These are phyloP conservation scores for Cynoglossus semilaevis DNA, from an alignment of 2,113 vertebrate species.

Conservation along the genomic window DNA sequence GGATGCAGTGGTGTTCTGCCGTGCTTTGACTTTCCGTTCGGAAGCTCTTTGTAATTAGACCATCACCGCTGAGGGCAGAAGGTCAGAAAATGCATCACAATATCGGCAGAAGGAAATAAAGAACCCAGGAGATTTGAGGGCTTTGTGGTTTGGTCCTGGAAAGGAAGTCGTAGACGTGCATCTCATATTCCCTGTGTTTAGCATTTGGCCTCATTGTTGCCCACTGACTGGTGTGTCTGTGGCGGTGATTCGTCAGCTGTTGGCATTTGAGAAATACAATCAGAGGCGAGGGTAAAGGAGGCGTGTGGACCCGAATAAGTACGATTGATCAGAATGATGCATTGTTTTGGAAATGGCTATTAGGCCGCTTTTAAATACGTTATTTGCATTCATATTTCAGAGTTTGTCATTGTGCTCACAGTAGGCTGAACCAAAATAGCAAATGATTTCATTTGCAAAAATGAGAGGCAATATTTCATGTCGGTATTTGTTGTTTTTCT, in stretches of 20 bases:
- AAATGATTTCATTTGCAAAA: slow-evolving; percentile 59
- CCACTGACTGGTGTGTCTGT: slow-evolving; percentile 62
- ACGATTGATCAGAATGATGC: slow-evolving; percentile 74
- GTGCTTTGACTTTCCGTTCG: slow-evolving; percentile 18
- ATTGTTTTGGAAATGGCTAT: slow-evolving; percentile 60
- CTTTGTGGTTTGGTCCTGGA: slow-evolving; percentile 7
- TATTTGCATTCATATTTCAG: slow-evolving; percentile 61
- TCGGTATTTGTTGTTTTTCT: slow-evolving; percentile 12
- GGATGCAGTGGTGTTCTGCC: slow-evolving; percentile 16
- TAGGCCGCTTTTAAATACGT: slow-evolving; percentile 62
- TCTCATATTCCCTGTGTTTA: slow-evolving; percentile 43
- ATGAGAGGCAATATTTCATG: slow-evolving; percentile 38
- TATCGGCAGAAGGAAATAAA: background rate
- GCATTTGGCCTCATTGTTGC: slow-evolving; percentile 64
- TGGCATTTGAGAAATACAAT: slow-evolving; percentile 76
- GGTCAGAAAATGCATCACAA: slow-evolving; percentile 30
- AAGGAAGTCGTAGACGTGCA: slow-evolving; percentile 8
- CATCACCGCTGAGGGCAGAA: slow-evolving; percentile 10
- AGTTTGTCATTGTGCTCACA: slow-evolving; percentile 49
- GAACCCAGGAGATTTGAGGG: slow-evolving; percentile 24
- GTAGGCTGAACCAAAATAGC: slow-evolving; percentile 46
- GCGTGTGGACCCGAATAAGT: slow-evolving; percentile 57
- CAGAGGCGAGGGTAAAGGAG: slow-evolving; percentile 63
- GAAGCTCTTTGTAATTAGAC: slow-evolving; percentile 48
- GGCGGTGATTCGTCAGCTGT: slow-evolving; percentile 54